Percentiles rank a stretch among this genome's conserved stretches.
Conservation (phyloP, 2,113 vertebrate species). For the Cinclus cinclus region DNA sequence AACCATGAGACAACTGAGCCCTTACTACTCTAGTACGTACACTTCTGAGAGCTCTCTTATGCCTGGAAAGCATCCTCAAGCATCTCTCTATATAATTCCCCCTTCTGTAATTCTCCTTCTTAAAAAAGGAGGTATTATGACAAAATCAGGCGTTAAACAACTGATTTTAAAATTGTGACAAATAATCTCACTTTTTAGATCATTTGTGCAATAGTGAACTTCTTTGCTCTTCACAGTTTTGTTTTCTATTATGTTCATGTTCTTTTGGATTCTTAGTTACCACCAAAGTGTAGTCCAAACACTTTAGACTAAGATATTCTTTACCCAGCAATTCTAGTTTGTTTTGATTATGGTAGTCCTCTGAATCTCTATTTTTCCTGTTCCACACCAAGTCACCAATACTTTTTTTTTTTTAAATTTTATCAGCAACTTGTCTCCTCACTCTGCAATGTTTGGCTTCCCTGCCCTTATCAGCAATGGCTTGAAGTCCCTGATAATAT, state of each 20-base stretch:
- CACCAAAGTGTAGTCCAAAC: neutral
- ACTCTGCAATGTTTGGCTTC: neutral
- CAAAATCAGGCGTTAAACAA: neutral
- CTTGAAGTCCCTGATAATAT: neutral
- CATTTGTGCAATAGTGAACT: neutral
- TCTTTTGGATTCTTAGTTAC: neutral
- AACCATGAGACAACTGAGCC: neutral
- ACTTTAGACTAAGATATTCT: neutral
- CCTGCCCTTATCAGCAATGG: neutral
- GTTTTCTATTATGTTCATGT: neutral
- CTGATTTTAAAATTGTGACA: neutral
- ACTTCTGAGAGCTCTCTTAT: neutral
- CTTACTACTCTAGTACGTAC: neutral
- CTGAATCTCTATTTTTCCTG: neutral
- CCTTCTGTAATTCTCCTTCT: neutral
- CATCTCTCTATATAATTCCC: neutral
- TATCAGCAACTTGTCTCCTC: neutral
- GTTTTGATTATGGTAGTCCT: neutral
- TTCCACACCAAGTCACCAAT: neutral
- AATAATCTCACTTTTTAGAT: neutral
- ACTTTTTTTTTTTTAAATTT: neutral
- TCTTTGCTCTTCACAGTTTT: neutral
- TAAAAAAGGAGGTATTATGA: neutral
- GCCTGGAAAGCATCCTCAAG: neutral
- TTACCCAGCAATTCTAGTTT: neutral